Base-by-base conservation (phyloP, 1,140 invertebrate species). In the Aphidius gifuensis region DNA sequence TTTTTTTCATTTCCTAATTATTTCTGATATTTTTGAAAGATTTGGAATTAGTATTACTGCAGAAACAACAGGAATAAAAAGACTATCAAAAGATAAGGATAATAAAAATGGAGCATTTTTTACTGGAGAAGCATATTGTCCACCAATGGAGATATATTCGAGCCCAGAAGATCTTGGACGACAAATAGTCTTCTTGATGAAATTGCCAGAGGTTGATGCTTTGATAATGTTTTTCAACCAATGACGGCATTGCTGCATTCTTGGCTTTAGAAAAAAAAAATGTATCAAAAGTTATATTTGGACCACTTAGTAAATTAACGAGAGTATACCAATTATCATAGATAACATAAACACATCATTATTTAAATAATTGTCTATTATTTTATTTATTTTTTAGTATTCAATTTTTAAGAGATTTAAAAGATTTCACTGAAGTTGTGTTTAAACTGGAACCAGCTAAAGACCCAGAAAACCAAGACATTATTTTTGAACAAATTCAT, bases 191-290 rank as follows among this genome's bases (percentile, higher is more conserved):
- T 99, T 5, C 74, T 98, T 9, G 90, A 96, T 72, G 96, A 99
- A 86, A 92, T 99, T 66, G 91, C 92, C 74, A 83, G 87, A 53
- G 94, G 94, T 46, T 96, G 97, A n/a, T 92, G 93, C 75, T 85
- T 94, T 1, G 95, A 98, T 80, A 93, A 94, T 3, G 80, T 85
- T 11, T 93, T 90, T 74, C 97, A 99, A 83, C 88, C 89, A 78
- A 80, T 98, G 60, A 85, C 91, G 1, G 85, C 90, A 16, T 81
- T 97, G n/a, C n/a, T n/a, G n/a, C n/a, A 6, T 94, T 91, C 75
- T 98, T 99, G 95, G 89, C 93, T 4, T 83, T 99, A 1, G 91
- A 94, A 9, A 93, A 93, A 74, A 94, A 94, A 77, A 94, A 99
- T 83, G 90, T 99, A 21, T 97, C 94, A n/a, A 97, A 96, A 83